Conservation (phyloP, 2,113 vertebrate species). For the Erythrocercus mccallii region DNA sequence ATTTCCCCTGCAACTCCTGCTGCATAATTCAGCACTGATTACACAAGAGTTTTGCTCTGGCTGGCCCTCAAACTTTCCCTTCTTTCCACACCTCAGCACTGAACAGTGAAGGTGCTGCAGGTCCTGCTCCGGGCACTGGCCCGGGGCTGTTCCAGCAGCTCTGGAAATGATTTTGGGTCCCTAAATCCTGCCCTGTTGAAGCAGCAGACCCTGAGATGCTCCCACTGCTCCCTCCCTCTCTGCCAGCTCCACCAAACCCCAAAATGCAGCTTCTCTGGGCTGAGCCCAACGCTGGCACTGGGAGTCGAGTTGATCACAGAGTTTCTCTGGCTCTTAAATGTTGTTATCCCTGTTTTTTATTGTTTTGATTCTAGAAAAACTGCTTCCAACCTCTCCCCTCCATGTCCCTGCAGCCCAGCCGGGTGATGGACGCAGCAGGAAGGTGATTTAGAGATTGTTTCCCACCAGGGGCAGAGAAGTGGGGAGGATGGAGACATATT, state of each 20-base stretch:
- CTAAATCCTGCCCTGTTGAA: neutral
- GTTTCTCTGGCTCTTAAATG: neutral
- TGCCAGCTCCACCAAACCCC: neutral
- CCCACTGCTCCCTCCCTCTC: neutral
- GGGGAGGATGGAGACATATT: neutral
- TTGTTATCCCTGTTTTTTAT: neutral
- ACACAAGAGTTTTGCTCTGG: neutral
- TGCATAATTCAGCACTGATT: conserved; percentile 7
- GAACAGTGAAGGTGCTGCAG: neutral
- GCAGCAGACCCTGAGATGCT: neutral
- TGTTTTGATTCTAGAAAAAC: neutral
- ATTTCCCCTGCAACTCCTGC: conserved; percentile 1
- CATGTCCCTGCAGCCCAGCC: neutral
- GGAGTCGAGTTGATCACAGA: neutral
- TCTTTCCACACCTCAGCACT: neutral
- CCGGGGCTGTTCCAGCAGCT: neutral
- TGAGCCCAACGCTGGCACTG: neutral
- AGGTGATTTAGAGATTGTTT: conserved; percentile 34
- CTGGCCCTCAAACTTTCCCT: neutral
- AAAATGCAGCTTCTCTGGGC: rapidly evolving
- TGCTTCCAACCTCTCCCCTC: neutral
- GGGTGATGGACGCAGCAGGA: neutral
- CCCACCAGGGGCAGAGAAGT: neutral
- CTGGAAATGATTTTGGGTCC: rapidly evolving
- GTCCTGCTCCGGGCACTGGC: neutral